A percentile compares a stretch with the other conserved stretches of the same genome.
Evolutionary conservation across 2,113 vertebrate species (phyloP).

Genomic region (Orthonyx spaldingii): DNA sequence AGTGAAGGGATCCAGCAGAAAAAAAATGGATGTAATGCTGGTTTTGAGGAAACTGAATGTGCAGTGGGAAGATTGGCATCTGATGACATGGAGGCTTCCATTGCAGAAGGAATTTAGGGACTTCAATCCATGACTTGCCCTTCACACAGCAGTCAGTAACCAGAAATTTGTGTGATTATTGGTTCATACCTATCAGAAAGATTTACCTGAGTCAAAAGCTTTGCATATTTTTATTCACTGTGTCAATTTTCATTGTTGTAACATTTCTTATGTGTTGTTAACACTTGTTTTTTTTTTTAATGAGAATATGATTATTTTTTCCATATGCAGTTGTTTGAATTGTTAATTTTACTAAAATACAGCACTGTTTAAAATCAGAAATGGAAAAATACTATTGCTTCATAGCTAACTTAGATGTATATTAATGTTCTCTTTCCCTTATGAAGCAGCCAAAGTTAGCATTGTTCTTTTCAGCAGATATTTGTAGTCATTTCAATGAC

Average conservation of each 20-base stretch:
- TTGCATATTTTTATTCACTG: neutral
- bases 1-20: neutral
- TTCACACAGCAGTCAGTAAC: neutral
- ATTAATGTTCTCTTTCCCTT: neutral
- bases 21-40: neutral
- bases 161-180: neutral
- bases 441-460: neutral
- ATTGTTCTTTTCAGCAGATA: neutral
- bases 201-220: neutral
- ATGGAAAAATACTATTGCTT: neutral
- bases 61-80: neutral
- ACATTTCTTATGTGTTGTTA: neutral
- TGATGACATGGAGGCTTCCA: rapidly evolving
- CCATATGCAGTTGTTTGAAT: neutral
- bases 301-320: neutral
- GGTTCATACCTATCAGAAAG: neutral
- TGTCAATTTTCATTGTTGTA: neutral
- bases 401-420: neutral
- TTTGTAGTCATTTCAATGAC: neutral
- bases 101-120: neutral
- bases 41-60: neutral
- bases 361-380: neutral
- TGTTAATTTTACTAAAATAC: neutral
- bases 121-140: neutral
- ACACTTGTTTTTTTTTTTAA: neutral